A percentile compares a stretch with the other conserved stretches of the same genome.
Conservation (phyloP, 2,797 vertebrate genomes). For the Parotocinclus haroldoi region DNA sequence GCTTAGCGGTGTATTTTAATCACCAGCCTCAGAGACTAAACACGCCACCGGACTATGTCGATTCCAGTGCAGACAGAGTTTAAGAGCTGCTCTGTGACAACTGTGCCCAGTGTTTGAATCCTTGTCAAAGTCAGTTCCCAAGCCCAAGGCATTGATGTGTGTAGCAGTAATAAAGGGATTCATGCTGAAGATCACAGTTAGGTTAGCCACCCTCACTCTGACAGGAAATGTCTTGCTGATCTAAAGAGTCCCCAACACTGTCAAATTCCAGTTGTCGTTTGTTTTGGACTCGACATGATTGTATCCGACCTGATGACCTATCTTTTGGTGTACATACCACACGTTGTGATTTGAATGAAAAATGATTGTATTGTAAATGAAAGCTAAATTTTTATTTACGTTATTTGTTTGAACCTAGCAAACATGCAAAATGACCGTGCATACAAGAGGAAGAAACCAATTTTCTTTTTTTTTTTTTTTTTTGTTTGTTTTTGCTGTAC, state of each 20-base stretch:
- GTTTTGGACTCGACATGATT: slow-evolving; percentile 95
- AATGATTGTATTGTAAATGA: slow-evolving; percentile 97
- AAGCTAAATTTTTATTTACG: slow-evolving; percentile 89
- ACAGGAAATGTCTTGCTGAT: neutral
- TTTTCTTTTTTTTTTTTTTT: slow-evolving; percentile 84
- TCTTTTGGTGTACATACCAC: slow-evolving; percentile 79
- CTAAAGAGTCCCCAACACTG: neutral
- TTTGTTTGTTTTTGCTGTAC: slow-evolving; percentile 84
- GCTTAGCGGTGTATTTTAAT: neutral
- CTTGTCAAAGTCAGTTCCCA: too few relatives aligned
- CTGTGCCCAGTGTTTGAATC: slow-evolving; percentile 1
- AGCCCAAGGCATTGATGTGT: slow-evolving; percentile 1
- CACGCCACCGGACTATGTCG: neutral
- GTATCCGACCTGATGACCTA: slow-evolving; percentile 95
- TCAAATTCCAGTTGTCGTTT: slow-evolving; percentile 64
- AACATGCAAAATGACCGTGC: slow-evolving; percentile 85
- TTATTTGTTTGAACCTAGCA: slow-evolving; percentile 68
- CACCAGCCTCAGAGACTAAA: slow-evolving; percentile 2
- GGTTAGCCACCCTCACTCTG: slow-evolving; percentile 1
- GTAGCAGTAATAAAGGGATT: neutral
- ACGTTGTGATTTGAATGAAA: slow-evolving; percentile 78
- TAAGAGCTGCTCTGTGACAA: neutral
- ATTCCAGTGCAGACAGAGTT: neutral
- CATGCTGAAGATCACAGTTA: slow-evolving; percentile 1
- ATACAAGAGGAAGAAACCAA: slow-evolving; percentile 80